Evolutionary conservation across 1,140 invertebrate species (phyloP).

Genomic region (Zaprionus ornatus): DNA sequence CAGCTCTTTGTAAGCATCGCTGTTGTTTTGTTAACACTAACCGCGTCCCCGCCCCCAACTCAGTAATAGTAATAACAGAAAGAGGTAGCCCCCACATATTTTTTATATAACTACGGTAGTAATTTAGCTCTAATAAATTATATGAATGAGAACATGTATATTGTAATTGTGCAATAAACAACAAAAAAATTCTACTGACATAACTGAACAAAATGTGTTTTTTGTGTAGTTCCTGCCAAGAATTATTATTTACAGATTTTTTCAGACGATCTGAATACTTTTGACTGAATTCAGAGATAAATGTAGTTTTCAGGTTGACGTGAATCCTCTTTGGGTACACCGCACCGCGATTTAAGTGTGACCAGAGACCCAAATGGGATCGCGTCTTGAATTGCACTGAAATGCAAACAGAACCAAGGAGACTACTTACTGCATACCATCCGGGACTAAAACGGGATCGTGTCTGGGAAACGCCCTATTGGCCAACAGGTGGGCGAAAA

Average conservation of each 20-base stretch:
- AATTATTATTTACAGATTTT: neutral
- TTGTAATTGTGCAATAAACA: conserved; percentile 83
- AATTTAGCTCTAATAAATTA: conserved; percentile 78
- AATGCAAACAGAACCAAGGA: too few relatives aligned
- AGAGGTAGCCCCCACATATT: conserved; percentile 55
- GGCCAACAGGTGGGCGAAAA: too few relatives aligned
- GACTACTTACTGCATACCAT: too few relatives aligned
- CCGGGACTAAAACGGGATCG: too few relatives aligned
- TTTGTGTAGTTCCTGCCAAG: neutral
- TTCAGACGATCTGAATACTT: too few relatives aligned
- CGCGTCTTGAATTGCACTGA: too few relatives aligned
- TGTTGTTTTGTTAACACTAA: conserved; percentile 78
- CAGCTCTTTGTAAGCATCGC: conserved; percentile 58
- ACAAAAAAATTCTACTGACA: conserved; percentile 74
- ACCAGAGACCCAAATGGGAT: too few relatives aligned
- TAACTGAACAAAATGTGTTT: conserved; percentile 48
- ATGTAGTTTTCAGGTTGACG: too few relatives aligned
- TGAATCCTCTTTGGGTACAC: too few relatives aligned
- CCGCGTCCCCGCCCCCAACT: conserved; percentile 32
- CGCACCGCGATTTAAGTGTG: too few relatives aligned
- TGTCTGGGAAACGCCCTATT: too few relatives aligned
- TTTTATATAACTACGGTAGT: conserved; percentile 70
- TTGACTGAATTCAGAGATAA: too few relatives aligned
- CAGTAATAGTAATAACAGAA: conserved; percentile 54
- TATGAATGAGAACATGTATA: conserved; percentile 80